Conservation (phyloP, 2,888 invertebrate species). For the Synergus itoensis region DNA sequence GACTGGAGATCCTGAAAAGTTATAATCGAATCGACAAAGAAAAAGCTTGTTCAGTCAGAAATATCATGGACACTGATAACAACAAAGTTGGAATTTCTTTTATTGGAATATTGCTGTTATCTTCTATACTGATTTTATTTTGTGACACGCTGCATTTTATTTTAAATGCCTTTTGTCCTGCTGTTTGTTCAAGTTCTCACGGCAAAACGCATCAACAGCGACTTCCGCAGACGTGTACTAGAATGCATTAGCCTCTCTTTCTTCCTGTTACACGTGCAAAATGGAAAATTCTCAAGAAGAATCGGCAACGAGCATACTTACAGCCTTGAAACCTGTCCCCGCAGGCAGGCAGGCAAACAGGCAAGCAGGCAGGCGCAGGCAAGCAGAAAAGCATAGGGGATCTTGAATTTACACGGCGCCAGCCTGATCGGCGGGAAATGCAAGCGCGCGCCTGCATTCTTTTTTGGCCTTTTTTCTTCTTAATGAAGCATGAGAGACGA, state of each 20-base stretch:
- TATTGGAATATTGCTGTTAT: no score
- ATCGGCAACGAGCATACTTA: slow-evolving; percentile 24
- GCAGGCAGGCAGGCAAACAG: slow-evolving; percentile 45
- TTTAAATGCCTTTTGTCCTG: background rate
- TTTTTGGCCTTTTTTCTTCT: slow-evolving; percentile 50
- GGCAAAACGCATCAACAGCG: slow-evolving; percentile 20
- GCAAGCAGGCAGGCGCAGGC: slow-evolving; percentile 27
- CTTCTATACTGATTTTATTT: background rate
- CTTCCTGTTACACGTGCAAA: slow-evolving; percentile 43
- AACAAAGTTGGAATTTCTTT: no score
- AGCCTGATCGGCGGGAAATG: slow-evolving; percentile 56
- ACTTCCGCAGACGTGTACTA: slow-evolving; percentile 11
- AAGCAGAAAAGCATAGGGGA: slow-evolving; percentile 40
- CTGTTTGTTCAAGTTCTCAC: background rate
- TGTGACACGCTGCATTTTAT: background rate
- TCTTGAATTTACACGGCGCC: slow-evolving; percentile 63
- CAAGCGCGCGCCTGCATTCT: slow-evolving; percentile 56
- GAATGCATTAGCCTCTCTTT: slow-evolving; percentile 49
- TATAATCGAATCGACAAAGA: no score
- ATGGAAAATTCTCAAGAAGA: slow-evolving; percentile 26
- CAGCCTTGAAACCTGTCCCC: slow-evolving; percentile 62
- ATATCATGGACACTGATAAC: no score
- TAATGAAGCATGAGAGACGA: slow-evolving; percentile 48
- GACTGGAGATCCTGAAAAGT: no score
- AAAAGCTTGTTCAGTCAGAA: no score